These are phyloP conservation scores for Heterodera filipjevi DNA, from an alignment of 2,888 invertebrate genomes.

Conservation along the genomic window DNA sequence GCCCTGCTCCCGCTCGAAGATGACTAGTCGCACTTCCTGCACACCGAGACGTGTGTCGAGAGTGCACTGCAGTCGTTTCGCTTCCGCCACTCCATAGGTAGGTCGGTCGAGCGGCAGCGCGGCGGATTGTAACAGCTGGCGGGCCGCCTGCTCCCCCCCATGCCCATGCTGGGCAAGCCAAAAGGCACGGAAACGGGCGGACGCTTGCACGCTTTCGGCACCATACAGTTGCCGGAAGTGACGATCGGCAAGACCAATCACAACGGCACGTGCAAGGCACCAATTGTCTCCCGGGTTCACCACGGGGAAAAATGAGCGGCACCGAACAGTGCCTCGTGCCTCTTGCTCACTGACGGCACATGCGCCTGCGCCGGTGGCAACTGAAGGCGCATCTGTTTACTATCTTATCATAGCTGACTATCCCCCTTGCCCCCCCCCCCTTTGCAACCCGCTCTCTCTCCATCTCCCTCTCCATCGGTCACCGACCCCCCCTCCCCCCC, in stretches of 20 bases:
- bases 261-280: not conserved
- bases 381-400: too few relatives aligned
- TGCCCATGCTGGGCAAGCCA: not conserved
- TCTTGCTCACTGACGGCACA: not conserved
- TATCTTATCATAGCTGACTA: too few relatives aligned
- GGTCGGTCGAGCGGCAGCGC: not conserved
- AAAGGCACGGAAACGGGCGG: not conserved
- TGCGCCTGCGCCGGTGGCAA: too few relatives aligned
- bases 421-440: too few relatives aligned
- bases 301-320: conserved; percentile 2
- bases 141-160: not conserved
- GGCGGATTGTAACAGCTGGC: not conserved
- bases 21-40: too few relatives aligned
- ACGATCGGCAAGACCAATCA: not conserved
- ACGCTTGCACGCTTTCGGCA: not conserved
- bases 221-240: not conserved
- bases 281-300: not conserved
- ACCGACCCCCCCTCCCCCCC: too few relatives aligned
- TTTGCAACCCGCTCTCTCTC: too few relatives aligned
- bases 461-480: too few relatives aligned
- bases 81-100: not conserved
- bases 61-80: too few relatives aligned
- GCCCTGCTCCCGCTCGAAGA: not conserved
- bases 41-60: too few relatives aligned
- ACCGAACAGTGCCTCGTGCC: not conserved